A percentile compares a stretch with the other conserved stretches of the same genome.
phyloP scores from a whole-genome alignment of 2,113 vertebrate genomes.

The Vidua chalybeata region DNA sequence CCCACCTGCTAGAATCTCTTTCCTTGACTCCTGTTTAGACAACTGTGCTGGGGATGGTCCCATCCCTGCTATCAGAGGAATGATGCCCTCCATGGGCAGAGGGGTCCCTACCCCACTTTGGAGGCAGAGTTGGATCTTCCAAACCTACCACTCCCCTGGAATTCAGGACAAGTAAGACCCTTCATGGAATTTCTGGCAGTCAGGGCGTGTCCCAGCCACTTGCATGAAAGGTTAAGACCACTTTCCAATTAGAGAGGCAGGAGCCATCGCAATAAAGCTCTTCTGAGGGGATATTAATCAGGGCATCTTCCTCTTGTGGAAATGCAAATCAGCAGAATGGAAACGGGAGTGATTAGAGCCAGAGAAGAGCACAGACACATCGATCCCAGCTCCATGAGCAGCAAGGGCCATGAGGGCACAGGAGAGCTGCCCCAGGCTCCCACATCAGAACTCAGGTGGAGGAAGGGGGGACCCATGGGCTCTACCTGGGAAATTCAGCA shows the following conservation, averaged over 20 bases:
- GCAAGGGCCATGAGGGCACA: neutral
- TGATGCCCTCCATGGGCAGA: neutral
- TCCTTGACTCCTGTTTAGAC: neutral
- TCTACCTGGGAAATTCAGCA: neutral
- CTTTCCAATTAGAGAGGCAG: conserved; percentile 66
- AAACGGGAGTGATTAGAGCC: conserved; percentile 40
- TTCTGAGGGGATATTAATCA: conserved; percentile 71
- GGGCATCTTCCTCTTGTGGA: conserved; percentile 57
- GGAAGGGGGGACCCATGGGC: fast-evolving
- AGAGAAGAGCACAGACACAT: neutral
- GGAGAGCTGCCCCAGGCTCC: neutral
- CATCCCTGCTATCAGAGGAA: neutral
- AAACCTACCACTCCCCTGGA: neutral
- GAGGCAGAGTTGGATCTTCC: neutral
- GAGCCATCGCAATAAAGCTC: conserved; percentile 60
- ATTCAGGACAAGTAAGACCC: neutral
- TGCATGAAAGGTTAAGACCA: conserved; percentile 57
- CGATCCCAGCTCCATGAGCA: neutral
- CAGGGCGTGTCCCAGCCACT: conserved; percentile 20
- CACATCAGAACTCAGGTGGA: fast-evolving
- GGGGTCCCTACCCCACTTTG: neutral
- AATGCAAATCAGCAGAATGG: conserved; percentile 69
- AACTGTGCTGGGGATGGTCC: neutral
- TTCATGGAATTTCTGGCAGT: neutral
- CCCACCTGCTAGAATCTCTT: neutral